These are phyloP conservation scores for Ifrita kowaldi DNA, from an alignment of 2,113 vertebrate genomes.

Conservation along the genomic window DNA sequence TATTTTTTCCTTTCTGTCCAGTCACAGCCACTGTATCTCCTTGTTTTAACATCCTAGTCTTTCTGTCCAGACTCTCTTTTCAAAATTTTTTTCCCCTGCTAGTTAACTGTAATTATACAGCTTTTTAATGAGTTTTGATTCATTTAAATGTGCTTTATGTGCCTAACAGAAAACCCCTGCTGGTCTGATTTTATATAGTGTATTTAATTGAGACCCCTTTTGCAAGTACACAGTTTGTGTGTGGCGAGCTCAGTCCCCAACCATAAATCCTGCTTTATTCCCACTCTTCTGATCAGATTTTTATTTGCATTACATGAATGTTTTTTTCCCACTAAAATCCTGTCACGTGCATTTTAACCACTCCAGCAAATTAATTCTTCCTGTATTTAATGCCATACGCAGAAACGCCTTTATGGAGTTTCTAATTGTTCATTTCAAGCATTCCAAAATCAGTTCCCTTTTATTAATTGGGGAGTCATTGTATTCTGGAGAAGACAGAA, in stretches of 20 bases:
- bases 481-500: constrained; percentile 3
- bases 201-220: constrained; percentile 12
- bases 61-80: not conserved
- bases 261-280: not conserved
- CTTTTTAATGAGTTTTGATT: constrained; percentile 14
- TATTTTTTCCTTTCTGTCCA: not conserved
- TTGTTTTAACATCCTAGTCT: not conserved
- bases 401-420: not conserved
- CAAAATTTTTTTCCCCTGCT: not conserved
- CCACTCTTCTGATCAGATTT: not conserved
- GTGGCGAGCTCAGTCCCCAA: not conserved
- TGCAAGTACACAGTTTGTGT: not conserved
- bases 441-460: constrained; percentile 8
- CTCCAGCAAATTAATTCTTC: constrained; percentile 26
- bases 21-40: not conserved
- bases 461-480: constrained; percentile 20
- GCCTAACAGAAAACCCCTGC: not conserved
- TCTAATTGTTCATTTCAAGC: constrained; percentile 24
- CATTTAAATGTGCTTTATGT: not conserved
- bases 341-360: not conserved
- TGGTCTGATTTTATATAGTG: not conserved
- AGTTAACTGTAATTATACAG: not conserved
- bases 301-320: not conserved
- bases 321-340: not conserved
- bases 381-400: not conserved